Conservation (phyloP, 2,888 invertebrate species). For the Fragum whitleyi region DNA sequence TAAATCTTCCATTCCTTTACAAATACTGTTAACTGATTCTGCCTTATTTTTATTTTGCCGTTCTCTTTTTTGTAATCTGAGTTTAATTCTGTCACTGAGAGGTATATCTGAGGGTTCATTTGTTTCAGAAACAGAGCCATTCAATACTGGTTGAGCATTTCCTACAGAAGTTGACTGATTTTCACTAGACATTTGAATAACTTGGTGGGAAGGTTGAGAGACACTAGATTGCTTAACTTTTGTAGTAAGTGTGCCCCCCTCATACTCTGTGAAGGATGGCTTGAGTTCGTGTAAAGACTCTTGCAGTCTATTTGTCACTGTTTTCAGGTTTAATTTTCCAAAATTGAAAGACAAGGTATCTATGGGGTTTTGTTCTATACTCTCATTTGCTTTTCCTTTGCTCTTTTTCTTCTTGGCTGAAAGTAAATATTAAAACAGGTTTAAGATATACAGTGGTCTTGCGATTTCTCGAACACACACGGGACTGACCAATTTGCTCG, state of each 20-base stretch:
- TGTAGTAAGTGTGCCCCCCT: slow-evolving; percentile 27
- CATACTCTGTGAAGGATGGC: slow-evolving; percentile 46
- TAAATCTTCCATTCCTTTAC: background rate
- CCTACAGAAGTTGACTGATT: background rate
- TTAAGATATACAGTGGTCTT: too few species aligned
- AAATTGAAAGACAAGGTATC: slow-evolving; percentile 58
- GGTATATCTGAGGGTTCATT: slow-evolving; percentile 34
- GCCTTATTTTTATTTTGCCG: background rate
- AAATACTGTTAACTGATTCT: background rate
- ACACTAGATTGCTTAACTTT: slow-evolving; percentile 32
- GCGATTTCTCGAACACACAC: too few species aligned
- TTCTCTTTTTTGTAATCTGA: slow-evolving; percentile 38
- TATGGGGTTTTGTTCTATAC: slow-evolving; percentile 5
- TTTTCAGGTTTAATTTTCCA: slow-evolving; percentile 40
- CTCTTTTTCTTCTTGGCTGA: slow-evolving; percentile 55
- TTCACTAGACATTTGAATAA: background rate
- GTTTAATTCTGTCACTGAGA: slow-evolving; percentile 58
- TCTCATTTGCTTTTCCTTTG: background rate
- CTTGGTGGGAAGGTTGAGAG: slow-evolving; percentile 4
- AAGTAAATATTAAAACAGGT: too few species aligned
- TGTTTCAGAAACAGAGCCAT: background rate
- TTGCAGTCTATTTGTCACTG: slow-evolving; percentile 39
- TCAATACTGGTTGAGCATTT: background rate
- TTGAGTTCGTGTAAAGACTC: slow-evolving; percentile 34
- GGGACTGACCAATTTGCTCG: too few species aligned